phyloP scores from a whole-genome alignment of 35 echinoderm and acorn worm species.

The Lytechinus variegatus region DNA sequence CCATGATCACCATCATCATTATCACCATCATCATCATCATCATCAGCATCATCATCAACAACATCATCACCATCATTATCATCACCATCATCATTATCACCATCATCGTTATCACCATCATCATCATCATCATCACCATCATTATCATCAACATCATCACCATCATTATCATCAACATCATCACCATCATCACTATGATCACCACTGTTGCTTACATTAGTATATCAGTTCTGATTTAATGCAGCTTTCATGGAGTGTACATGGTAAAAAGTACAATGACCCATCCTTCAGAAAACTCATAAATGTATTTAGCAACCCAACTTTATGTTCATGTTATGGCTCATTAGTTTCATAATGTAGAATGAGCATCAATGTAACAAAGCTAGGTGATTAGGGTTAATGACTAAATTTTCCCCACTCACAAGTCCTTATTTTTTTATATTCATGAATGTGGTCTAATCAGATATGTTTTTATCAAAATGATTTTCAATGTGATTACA shows the following conservation, averaged over 20 bases:
- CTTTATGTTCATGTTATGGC: not conserved
- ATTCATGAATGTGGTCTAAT: not conserved
- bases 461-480: not conserved
- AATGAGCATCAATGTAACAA: not conserved
- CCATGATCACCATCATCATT: not conserved
- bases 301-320: not conserved
- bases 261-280: not conserved
- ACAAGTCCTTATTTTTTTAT: not conserved
- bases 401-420: not conserved
- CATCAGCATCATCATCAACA: too few species aligned
- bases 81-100: not conserved
- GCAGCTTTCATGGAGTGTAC: not conserved
- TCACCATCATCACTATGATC: not conserved
- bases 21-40: not conserved
- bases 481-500: too few species aligned
- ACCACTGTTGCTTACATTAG: not conserved
- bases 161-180: not conserved
- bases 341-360: not conserved
- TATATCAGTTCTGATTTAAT: not conserved
- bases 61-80: not conserved
- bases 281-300: not conserved
- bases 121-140: not conserved
- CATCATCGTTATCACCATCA: not conserved
- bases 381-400: not conserved
- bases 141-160: not conserved